phyloP scores from a whole-genome alignment of 2,888 invertebrate genomes.

The Orchesella flavescens region DNA sequence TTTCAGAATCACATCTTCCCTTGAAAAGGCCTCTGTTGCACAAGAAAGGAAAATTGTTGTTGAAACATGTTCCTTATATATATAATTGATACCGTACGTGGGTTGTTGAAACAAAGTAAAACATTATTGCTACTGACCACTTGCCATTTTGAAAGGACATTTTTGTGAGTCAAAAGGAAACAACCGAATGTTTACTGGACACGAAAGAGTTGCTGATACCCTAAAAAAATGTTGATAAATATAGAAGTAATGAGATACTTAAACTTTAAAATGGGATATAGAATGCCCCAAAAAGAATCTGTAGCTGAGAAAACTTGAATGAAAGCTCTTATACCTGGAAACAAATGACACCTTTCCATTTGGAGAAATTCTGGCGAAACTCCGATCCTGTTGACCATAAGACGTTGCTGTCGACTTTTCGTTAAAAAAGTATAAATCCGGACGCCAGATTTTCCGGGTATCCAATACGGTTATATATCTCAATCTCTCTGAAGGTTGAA shows the following conservation, averaged over 20 bases:
- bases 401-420: conserved; percentile 31
- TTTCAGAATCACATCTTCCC: conserved; percentile 45
- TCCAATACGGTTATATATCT: conserved; percentile 42
- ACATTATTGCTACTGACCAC: conserved; percentile 27
- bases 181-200: conserved; percentile 38
- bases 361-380: conserved; percentile 38
- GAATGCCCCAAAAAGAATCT: neutral
- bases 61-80: neutral
- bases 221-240: conserved; percentile 28
- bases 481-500: conserved; percentile 21
- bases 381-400: conserved; percentile 17
- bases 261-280: no score
- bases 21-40: conserved; percentile 26
- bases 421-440: conserved; percentile 43
- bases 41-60: neutral
- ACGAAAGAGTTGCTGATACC: conserved; percentile 31
- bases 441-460: conserved; percentile 37
- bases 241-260: neutral
- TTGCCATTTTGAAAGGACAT: conserved; percentile 49
- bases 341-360: conserved; percentile 32
- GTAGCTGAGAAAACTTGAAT: neutral
- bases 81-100: neutral
- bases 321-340: conserved; percentile 16
- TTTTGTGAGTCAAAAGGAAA: conserved; percentile 54
- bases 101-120: neutral